These are phyloP conservation scores for Mimachlamys varia DNA, from an alignment of 2,888 invertebrate species.

Conservation along the genomic window DNA sequence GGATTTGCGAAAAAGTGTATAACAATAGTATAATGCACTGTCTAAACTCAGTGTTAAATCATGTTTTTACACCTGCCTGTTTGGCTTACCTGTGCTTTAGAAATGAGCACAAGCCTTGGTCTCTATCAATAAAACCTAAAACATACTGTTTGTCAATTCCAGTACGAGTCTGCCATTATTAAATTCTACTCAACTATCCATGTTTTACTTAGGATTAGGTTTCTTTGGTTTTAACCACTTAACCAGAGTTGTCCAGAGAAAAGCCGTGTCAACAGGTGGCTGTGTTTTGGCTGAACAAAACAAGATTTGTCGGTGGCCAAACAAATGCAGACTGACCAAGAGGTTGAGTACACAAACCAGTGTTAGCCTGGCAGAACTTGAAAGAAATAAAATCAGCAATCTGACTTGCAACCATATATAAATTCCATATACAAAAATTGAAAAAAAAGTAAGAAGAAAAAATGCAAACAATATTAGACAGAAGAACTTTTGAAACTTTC, in stretches of 20 bases:
- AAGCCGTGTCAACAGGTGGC: slow-evolving; percentile 23
- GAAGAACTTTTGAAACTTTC: too few species aligned
- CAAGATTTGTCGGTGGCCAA: neutral
- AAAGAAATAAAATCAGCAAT: neutral
- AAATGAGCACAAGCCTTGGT: slow-evolving; percentile 1
- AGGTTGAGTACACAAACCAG: neutral
- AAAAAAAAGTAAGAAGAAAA: too few species aligned
- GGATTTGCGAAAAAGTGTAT: neutral
- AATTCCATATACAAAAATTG: too few species aligned
- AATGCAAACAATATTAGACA: too few species aligned
- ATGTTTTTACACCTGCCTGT: slow-evolving; percentile 25
- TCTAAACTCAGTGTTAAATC: slow-evolving; percentile 21
- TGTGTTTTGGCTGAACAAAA: slow-evolving; percentile 7
- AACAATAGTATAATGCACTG: slow-evolving; percentile 25
- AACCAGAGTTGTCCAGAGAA: neutral
- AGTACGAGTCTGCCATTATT: neutral
- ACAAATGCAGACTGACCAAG: neutral
- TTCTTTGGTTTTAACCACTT: slow-evolving; percentile 17
- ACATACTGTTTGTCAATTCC: neutral
- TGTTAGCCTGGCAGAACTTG: neutral
- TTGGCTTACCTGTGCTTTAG: slow-evolving; percentile 15
- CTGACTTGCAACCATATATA: too few species aligned
- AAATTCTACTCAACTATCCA: neutral
- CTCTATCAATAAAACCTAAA: neutral
- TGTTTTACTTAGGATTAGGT: slow-evolving; percentile 7